Conservation (phyloP, 2,888 invertebrate species). For the Furcula furcula region DNA sequence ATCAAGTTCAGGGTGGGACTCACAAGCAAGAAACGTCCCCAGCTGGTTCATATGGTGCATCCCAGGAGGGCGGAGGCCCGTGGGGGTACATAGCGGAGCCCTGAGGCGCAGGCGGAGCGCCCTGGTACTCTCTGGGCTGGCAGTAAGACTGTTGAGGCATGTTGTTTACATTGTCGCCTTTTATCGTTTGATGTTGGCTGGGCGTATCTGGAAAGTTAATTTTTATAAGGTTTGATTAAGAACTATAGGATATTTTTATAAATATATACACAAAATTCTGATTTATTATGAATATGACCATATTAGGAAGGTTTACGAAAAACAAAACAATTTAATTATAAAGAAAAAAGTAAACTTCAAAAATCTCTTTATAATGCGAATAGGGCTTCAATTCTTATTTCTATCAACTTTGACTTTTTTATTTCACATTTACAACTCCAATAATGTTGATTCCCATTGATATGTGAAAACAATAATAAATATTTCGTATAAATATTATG, state of each 20-base stretch:
- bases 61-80: constrained; percentile 63
- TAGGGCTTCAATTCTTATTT: no score
- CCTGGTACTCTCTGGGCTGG: constrained; percentile 66
- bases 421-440: no score
- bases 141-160: constrained; percentile 67
- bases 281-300: no score
- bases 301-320: no score
- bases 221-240: constrained; percentile 23
- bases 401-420: no score
- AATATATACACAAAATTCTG: no score
- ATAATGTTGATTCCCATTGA: no score
- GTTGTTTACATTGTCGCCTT: constrained; percentile 82
- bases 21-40: constrained; percentile 79
- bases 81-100: constrained; percentile 56
- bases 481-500: no score
- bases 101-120: constrained; percentile 49
- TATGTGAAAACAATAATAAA: no score
- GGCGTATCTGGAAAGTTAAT: constrained; percentile 71
- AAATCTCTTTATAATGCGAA: no score
- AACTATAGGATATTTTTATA: not conserved
- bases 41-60: constrained; percentile 74
- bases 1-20: constrained; percentile 68
- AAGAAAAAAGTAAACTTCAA: no score
- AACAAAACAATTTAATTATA: no score
- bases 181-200: constrained; percentile 64